Percentiles rank a stretch among this genome's conserved stretches.
phyloP scores from a whole-genome alignment of 2,797 vertebrate genomes.

The Cuniculus paca region DNA sequence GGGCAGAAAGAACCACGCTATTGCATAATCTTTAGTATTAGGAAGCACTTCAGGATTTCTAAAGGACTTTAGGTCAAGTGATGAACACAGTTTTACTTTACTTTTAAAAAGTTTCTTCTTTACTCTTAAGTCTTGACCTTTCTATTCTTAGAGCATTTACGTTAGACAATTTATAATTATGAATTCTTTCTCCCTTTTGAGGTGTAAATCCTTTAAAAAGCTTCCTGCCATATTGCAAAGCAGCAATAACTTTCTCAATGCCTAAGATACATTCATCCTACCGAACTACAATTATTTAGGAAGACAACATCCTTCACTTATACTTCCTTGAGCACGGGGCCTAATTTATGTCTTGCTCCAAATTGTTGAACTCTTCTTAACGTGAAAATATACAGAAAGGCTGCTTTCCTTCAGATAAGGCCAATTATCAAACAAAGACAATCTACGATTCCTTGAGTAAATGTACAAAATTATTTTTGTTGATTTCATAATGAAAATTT shows the following conservation, averaged over 20 bases:
- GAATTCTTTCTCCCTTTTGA: not conserved
- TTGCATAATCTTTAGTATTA: not conserved
- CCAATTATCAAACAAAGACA: not conserved
- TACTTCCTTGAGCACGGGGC: not conserved
- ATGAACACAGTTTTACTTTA: not conserved
- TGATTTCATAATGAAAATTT: not conserved
- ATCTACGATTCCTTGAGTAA: not conserved
- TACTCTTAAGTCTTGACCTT: accelerated
- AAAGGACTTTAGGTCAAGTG: not conserved
- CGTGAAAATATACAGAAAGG: not conserved
- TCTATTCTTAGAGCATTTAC: not conserved
- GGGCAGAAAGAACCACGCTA: not conserved
- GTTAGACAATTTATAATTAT: not conserved
- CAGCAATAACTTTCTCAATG: not conserved
- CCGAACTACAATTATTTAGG: not conserved
- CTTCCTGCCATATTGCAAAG: not conserved
- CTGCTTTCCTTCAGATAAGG: not conserved
- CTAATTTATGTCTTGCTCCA: not conserved
- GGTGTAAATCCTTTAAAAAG: not conserved
- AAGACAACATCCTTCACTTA: not conserved
- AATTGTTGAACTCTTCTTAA: not conserved
- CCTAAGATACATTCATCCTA: not conserved
- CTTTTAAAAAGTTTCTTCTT: not conserved
- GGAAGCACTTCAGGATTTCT: not conserved
- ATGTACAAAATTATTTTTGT: not conserved